Percentiles rank a stretch among this genome's conserved stretches.
Conservation (phyloP, 1,140 invertebrate genomes). For the Pogonus chalceus region DNA sequence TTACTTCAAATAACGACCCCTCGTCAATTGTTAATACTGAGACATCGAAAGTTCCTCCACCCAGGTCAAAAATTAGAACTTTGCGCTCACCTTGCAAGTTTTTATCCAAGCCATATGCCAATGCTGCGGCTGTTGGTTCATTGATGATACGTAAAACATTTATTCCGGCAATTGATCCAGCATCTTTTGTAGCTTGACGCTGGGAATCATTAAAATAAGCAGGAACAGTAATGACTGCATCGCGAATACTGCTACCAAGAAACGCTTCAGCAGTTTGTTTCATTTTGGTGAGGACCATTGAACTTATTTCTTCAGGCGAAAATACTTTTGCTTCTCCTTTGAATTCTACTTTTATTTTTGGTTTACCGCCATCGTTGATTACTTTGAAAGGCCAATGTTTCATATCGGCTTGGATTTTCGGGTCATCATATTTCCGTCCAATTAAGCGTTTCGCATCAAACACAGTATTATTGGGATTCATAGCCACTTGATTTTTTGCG, state of each 20-base stretch:
- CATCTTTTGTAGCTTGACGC: constrained; percentile 58
- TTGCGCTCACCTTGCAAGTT: constrained; percentile 60
- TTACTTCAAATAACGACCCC: constrained; percentile 56
- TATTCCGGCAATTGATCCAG: constrained; percentile 52
- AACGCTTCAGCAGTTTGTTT: constrained; percentile 48
- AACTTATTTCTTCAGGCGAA: constrained; percentile 64
- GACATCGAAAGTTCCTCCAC: constrained; percentile 63
- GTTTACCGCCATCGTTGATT: constrained; percentile 46
- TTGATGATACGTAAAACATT: constrained; percentile 67
- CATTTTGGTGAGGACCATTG: constrained; percentile 54
- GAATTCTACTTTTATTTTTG: constrained; percentile 56
- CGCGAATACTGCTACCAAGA: constrained; percentile 35
- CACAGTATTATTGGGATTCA: constrained; percentile 63
- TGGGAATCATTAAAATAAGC: constrained; percentile 63
- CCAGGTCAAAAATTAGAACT: constrained; percentile 55
- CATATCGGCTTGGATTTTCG: constrained; percentile 55
- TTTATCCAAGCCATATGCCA: constrained; percentile 68
- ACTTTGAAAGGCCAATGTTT: constrained; percentile 62
- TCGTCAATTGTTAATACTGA: constrained; percentile 66
- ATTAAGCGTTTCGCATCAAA: constrained; percentile 58
- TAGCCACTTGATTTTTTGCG: constrained; percentile 46
- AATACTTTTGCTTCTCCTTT: constrained; percentile 65
- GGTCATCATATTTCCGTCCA: constrained; percentile 54
- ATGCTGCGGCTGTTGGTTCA: constrained; percentile 69
- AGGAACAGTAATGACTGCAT: constrained; percentile 47